These are phyloP conservation scores for Numenius arquata DNA, from an alignment of 2,113 vertebrate genomes.

Conservation along the genomic window DNA sequence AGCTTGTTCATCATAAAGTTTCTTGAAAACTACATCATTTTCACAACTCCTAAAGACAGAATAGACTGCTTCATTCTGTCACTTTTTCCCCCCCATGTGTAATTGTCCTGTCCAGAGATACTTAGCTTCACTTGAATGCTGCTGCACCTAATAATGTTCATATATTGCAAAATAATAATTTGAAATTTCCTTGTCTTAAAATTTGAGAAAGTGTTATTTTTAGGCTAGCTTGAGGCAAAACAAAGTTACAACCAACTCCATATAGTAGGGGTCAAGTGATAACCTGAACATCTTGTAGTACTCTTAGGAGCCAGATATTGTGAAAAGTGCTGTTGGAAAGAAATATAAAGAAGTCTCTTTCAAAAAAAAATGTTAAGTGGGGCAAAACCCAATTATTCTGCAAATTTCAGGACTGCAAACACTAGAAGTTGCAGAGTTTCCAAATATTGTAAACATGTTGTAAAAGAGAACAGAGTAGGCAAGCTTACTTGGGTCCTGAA, in stretches of 20 bases:
- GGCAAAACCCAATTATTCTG: background rate
- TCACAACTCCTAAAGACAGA: background rate
- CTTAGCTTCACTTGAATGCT: background rate
- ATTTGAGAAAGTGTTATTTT: background rate
- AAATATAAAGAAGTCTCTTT: background rate
- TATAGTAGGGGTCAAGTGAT: background rate
- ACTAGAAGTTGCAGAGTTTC: background rate
- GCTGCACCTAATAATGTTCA: background rate
- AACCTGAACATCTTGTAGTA: background rate
- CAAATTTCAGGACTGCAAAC: background rate
- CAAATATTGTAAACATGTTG: background rate
- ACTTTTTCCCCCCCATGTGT: background rate
- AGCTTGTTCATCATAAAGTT: background rate
- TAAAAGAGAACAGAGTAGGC: background rate
- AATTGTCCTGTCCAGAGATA: background rate
- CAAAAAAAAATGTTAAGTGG: background rate
- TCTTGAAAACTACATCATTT: background rate
- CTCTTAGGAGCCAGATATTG: background rate
- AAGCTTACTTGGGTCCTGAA: background rate
- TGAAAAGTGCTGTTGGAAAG: background rate
- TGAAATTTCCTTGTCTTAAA: background rate
- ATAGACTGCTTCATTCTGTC: background rate
- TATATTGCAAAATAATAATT: background rate
- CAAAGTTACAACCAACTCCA: background rate
- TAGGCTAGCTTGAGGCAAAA: background rate